Evolutionary conservation across 2,797 vertebrate species (phyloP), one percentile per base, ranked within the genome.

Genomic region (Acanthurus tractus): DNA sequence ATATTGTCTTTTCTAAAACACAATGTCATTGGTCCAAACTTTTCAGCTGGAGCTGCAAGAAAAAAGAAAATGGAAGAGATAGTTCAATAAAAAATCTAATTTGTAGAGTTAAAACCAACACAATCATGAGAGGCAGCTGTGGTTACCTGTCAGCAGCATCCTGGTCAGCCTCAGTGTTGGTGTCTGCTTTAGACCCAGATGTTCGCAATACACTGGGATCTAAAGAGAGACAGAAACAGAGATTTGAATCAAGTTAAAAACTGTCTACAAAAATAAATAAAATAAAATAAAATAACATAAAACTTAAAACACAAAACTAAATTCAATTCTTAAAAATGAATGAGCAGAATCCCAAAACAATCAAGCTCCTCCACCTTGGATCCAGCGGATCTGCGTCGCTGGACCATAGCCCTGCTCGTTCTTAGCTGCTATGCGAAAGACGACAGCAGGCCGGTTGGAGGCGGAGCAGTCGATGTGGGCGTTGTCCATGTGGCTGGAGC

Each of bases 321-420:
- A 34, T 34, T 34, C 6, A 34, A 34, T 34, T n/a, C n/a, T n/a
- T 34, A 34, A 34, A 29, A 29, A 29, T 29, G 25, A 17, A 53
- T 17, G 1, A 76, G 4, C 2, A 63, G n/a, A 25, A 34, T 18
- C 8, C 0, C 8, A 42, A 23, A 22, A 25, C 17, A 22, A 1
- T 5, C 0, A 1, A 58, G 17, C 0, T 15, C 13, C 20, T 22
- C 12, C 91, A 98, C 98, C 97, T 96, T 99, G 98, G 52, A 99
- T 96, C 98, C 98, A 99, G 88, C 98, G 97, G 85, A 99, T 98
- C 91, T 99, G 98, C 0, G 98, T 99, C 1, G 98, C 98, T 0
- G 98, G 98, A 63, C 98, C 98, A 0, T 99, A 99, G 65, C 98
- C 98, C 56, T 98, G 96, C 83, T 99, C 98, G 0, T 99, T 99